These are phyloP conservation scores for Ophioderma brevispina DNA, from an alignment of 35 echinoderm and acorn worm species.

Conservation along the genomic window DNA sequence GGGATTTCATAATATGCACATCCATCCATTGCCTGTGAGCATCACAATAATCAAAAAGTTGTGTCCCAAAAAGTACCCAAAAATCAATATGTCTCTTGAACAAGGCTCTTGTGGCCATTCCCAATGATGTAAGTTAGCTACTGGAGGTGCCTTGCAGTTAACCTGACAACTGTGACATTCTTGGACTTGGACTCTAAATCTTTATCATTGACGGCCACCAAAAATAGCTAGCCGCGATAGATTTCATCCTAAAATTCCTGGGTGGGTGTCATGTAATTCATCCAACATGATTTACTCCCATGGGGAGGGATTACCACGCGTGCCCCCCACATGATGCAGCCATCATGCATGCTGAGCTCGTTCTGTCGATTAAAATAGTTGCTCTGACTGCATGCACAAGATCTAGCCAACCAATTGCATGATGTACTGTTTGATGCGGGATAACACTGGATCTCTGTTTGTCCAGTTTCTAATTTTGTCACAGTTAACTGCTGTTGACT, in stretches of 20 bases:
- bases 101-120: conserved; percentile 46
- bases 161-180: no score
- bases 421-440: conserved; percentile 32
- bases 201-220: conserved; percentile 64
- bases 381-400: no score
- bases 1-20: conserved; percentile 11
- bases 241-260: no score
- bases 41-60: conserved; percentile 50
- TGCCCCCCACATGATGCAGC: no score
- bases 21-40: conserved; percentile 39
- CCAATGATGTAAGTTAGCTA: no score
- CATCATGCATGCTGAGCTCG: no score
- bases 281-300: conserved; percentile 35
- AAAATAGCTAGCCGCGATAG: no score
- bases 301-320: conserved; percentile 61
- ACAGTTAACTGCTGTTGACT: conserved; percentile 25
- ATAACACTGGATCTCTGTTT: no score
- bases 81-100: conserved; percentile 50
- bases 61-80: conserved; percentile 17
- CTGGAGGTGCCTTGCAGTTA: no score
- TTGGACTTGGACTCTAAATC: conserved; percentile 22
- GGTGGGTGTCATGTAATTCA: no score
- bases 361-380: no score
- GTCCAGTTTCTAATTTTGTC: conserved; percentile 43
- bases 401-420: conserved; percentile 33